Evolutionary conservation across 2,113 vertebrate genomes (phyloP).

Genomic region (Platichthys stellatus): DNA sequence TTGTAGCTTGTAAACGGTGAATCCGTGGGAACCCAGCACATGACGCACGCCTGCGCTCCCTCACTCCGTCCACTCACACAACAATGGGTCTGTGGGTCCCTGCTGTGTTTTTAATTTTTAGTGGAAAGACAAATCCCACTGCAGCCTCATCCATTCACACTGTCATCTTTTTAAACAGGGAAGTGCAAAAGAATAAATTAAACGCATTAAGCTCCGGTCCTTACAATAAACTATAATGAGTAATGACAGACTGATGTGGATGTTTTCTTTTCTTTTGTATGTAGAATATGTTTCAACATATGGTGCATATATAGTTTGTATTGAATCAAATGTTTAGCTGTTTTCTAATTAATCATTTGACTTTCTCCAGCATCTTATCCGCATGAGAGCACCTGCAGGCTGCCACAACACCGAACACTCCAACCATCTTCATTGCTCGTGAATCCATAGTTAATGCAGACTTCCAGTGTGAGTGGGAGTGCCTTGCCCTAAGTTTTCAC

Average conservation of each 20-base stretch:
- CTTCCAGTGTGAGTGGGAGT: constrained; percentile 85
- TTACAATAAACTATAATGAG: background rate
- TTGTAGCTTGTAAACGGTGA: constrained; percentile 39
- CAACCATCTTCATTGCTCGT: constrained; percentile 53
- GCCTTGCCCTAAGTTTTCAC: constrained; percentile 87
- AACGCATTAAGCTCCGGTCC: background rate
- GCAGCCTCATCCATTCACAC: constrained; percentile 56
- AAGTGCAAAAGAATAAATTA: constrained; percentile 48
- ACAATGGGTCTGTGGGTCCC: constrained; percentile 49
- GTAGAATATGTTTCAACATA: constrained; percentile 1
- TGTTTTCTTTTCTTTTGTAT: constrained; percentile 1
- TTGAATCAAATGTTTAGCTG: background rate
- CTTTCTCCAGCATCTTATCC: background rate
- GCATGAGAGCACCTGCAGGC: constrained; percentile 33
- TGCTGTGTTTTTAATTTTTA: constrained; percentile 32
- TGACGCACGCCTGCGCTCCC: constrained; percentile 59
- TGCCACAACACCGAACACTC: constrained; percentile 35
- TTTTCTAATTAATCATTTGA: background rate
- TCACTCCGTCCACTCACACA: constrained; percentile 17
- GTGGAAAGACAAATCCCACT: constrained; percentile 56
- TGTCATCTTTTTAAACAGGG: constrained; percentile 45
- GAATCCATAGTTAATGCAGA: constrained; percentile 52
- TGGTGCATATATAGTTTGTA: background rate
- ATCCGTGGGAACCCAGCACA: constrained; percentile 77
- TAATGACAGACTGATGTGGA: constrained; percentile 1